phyloP scores from a whole-genome alignment of 2,113 vertebrate species.

The Procavia capensis region DNA sequence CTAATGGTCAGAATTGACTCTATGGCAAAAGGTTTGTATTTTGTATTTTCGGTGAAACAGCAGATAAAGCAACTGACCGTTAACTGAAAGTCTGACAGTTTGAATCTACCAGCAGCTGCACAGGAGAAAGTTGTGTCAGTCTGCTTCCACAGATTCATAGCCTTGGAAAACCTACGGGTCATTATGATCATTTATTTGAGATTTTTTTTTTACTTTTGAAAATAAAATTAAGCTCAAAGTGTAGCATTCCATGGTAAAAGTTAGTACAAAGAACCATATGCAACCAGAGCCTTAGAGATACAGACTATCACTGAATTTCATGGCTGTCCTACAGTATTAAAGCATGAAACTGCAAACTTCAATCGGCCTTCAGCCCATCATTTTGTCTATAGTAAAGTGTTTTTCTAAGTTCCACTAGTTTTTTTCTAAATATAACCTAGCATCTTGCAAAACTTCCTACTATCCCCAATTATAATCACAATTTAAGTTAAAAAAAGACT shows the following conservation, averaged over 20 bases:
- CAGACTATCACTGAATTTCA: constrained; percentile 23
- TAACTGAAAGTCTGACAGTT: no score
- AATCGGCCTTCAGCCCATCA: background rate
- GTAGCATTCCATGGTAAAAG: background rate
- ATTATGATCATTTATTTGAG: no score
- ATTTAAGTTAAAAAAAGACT: background rate
- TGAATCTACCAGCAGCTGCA: no score
- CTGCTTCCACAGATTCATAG: no score
- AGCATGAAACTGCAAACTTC: constrained; percentile 9
- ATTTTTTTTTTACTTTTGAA: background rate
- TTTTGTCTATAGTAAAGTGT: background rate
- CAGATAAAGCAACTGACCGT: no score
- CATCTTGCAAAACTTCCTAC: background rate
- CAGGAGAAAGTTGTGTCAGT: no score
- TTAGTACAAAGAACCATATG: background rate
- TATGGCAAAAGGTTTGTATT: no score
- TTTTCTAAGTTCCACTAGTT: background rate
- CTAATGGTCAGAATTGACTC: no score
- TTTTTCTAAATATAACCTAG: background rate
- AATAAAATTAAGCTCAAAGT: background rate
- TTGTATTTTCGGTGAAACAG: no score
- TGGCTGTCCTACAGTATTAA: constrained; percentile 25
- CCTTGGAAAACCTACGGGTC: no score
- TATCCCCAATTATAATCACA: background rate
- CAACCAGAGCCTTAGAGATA: background rate